Evolutionary conservation across 2,888 invertebrate genomes (phyloP), one percentile per base, ranked within the genome.

Genomic region (Tipula vernalis): DNA sequence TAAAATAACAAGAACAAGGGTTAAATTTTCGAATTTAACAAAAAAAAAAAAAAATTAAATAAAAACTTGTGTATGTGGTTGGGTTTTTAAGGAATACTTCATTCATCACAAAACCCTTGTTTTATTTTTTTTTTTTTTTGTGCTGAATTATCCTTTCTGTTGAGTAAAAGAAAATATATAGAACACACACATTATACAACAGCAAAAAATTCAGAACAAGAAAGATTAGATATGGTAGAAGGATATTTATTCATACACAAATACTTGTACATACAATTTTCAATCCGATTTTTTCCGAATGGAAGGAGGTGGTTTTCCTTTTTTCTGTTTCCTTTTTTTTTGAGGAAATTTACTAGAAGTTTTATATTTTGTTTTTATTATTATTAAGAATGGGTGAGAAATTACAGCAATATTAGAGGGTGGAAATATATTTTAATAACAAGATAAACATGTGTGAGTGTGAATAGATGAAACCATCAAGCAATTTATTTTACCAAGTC

Each of bases 401-500:
- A 47, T 47, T n/a, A 47, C 47, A 47, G 51, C 15, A 57, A 15
- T 57, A 57, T 57, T 57, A 57, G 51, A 57, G 51, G 51, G 51
- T 57, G 51, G 51, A 57, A 57, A 57, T 57, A 57, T 57, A 57
- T 57, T 57, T 57, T 57, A 57, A 57, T 57, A 57, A 57, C 51
- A 57, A 57, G 15, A 57, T 57, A 15, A 15, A 15, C 15, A 15
- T 57, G 51, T 57, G 15, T 57, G 51, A 57, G 51, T 57, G 51
- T 57, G 51, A 57, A 57, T 57, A 57, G 51, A 57, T 15, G 51
- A 83, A 36, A 36, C 83, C 83, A 83, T 83, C 83, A 83, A 83
- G 83, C n/a, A 83, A 83, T 83, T 83, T 83, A 83, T 83, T 83
- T 83, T 36, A 36, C 83, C 83, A 83, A 36, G 83, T 83, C 83